A percentile compares a stretch with the other conserved stretches of the same genome.
phyloP scores from a whole-genome alignment of 2,888 invertebrate genomes.

The Ceratothoa steindachneri region DNA sequence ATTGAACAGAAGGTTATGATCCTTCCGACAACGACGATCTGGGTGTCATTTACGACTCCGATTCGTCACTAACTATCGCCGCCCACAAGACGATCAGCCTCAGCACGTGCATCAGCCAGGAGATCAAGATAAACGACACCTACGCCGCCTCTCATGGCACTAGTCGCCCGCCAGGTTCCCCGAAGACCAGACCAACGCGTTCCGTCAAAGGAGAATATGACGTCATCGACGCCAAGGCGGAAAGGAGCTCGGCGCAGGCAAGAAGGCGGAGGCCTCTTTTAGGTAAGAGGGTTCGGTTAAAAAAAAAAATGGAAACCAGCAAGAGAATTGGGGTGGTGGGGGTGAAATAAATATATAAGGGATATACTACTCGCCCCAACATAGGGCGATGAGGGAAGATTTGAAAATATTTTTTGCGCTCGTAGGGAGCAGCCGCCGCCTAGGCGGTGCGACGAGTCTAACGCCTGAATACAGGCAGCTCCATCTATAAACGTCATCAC shows the following conservation, averaged over 20 bases:
- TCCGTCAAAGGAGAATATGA: neutral
- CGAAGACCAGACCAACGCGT: neutral
- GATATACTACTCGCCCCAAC: too few species aligned
- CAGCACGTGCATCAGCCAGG: conserved; percentile 52
- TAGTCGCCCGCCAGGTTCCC: neutral
- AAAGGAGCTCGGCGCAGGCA: neutral
- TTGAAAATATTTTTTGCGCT: too few species aligned
- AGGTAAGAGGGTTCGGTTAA: too few species aligned
- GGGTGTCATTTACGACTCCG: conserved; percentile 51
- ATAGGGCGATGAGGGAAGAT: too few species aligned
- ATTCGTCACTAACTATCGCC: conserved; percentile 52
- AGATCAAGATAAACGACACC: conserved; percentile 50
- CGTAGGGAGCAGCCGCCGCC: too few species aligned
- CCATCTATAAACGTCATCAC: too few species aligned
- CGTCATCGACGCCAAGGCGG: neutral
- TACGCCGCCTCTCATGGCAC: neutral
- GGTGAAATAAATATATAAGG: too few species aligned
- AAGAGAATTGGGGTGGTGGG: too few species aligned
- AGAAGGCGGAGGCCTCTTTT: conserved; percentile 1
- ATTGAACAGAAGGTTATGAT: conserved; percentile 8
- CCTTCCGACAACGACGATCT: conserved; percentile 40
- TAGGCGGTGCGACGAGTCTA: too few species aligned
- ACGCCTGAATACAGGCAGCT: too few species aligned
- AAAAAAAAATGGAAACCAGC: too few species aligned
- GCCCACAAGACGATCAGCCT: conserved; percentile 52